A percentile compares a stretch with the other conserved stretches of the same genome.
Evolutionary conservation across 2,113 vertebrate species (phyloP).

Genomic region (Embiotoca jacksoni): DNA sequence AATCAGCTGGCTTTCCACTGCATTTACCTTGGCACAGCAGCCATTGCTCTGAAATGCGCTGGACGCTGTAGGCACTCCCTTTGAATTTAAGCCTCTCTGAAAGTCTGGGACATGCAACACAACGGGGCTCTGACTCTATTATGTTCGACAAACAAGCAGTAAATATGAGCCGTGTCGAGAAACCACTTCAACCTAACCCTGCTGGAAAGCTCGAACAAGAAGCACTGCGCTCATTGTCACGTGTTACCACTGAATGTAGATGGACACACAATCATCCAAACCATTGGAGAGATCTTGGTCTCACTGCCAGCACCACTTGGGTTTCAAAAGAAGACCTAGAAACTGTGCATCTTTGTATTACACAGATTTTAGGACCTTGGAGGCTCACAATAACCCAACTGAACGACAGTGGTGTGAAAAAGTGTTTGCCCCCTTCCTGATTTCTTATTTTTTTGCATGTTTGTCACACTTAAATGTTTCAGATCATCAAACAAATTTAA

Average conservation of each 20-base stretch:
- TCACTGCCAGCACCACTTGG: neutral
- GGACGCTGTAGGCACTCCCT: slow-evolving; percentile 37
- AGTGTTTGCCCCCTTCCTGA: no score
- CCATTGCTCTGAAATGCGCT: slow-evolving; percentile 58
- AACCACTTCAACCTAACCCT: neutral
- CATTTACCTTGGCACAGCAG: slow-evolving; percentile 74
- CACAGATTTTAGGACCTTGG: neutral
- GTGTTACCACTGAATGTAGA: slow-evolving; percentile 5
- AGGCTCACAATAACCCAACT: slow-evolving; percentile 15
- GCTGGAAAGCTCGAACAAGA: neutral
- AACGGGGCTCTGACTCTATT: slow-evolving; percentile 23
- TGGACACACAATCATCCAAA: slow-evolving; percentile 13
- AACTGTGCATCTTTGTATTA: neutral
- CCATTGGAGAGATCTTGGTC: slow-evolving; percentile 4
- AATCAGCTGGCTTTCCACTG: slow-evolving; percentile 55
- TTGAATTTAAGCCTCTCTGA: slow-evolving; percentile 44
- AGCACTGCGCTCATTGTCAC: neutral
- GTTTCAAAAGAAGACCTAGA: slow-evolving; percentile 15
- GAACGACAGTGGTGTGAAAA: no score
- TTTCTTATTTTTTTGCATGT: no score
- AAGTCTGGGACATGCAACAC: slow-evolving; percentile 37
- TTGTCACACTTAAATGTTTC: no score
- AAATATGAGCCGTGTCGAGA: slow-evolving; percentile 17
- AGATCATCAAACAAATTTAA: no score
- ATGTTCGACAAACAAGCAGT: slow-evolving; percentile 30